Percentiles rank a stretch among this genome's conserved stretches.
These are phyloP conservation scores for Agonopterix subpropinquella DNA, from an alignment of 2,888 invertebrate species.

Conservation along the genomic window DNA sequence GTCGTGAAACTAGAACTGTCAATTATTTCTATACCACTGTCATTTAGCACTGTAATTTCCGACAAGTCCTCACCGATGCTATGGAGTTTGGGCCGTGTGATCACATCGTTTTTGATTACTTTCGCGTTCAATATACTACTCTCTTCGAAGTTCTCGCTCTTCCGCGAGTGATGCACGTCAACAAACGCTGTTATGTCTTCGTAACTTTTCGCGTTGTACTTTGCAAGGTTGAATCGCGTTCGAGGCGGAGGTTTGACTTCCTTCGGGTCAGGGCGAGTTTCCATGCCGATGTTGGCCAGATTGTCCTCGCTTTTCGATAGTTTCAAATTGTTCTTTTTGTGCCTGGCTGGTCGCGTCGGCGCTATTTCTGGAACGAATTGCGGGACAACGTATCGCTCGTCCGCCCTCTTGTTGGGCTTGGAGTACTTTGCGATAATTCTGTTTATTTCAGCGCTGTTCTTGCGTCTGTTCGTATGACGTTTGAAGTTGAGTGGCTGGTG, in stretches of 20 bases:
- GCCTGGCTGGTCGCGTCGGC: slow-evolving; percentile 51
- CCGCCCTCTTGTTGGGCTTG: slow-evolving; percentile 55
- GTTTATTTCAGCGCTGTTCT: slow-evolving; percentile 71
- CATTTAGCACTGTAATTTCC: slow-evolving; percentile 35
- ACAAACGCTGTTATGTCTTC: slow-evolving; percentile 62
- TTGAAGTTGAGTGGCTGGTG: slow-evolving; percentile 70
- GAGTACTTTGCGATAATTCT: slow-evolving; percentile 74
- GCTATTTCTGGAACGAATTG: slow-evolving; percentile 33
- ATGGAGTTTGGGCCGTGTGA: slow-evolving; percentile 34
- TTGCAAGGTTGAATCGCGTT: slow-evolving; percentile 35
- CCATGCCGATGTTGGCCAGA: slow-evolving; percentile 50
- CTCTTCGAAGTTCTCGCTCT: slow-evolving; percentile 57
- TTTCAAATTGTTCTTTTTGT: slow-evolving; percentile 28
- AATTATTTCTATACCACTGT: slow-evolving; percentile 51
- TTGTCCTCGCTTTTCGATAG: slow-evolving; percentile 61
- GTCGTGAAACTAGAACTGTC: slow-evolving; percentile 43
- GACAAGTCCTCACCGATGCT: slow-evolving; percentile 51
- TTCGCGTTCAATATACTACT: slow-evolving; percentile 62
- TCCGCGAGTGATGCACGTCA: slow-evolving; percentile 47
- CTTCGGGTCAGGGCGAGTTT: slow-evolving; percentile 39
- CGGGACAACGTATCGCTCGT: slow-evolving; percentile 38
- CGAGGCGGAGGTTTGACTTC: slow-evolving; percentile 25
- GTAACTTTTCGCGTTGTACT: slow-evolving; percentile 60
- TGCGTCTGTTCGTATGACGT: slow-evolving; percentile 67
- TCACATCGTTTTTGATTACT: slow-evolving; percentile 22